Conservation (phyloP, 2,888 invertebrate genomes). For the Prosapia bicincta region DNA sequence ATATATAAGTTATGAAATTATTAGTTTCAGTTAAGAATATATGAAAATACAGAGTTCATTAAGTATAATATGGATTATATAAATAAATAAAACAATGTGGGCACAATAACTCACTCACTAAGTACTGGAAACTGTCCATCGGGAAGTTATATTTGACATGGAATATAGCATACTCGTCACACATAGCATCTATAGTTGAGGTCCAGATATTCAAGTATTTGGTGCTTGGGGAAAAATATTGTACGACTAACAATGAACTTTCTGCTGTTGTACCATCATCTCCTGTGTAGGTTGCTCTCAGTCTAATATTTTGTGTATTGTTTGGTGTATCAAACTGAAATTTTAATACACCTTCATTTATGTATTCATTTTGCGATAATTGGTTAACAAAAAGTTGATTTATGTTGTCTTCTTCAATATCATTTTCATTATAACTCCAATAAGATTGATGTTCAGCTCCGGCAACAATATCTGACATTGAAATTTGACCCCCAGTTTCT, state of each 20-base stretch:
- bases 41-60: too few species aligned
- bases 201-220: constrained; percentile 49
- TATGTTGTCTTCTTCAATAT: constrained; percentile 38
- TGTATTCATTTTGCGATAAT: constrained; percentile 32
- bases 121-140: constrained; percentile 50
- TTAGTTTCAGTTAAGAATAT: too few species aligned
- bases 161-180: constrained; percentile 53
- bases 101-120: constrained; percentile 45
- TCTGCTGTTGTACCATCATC: constrained; percentile 32
- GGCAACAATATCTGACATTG: constrained; percentile 18
- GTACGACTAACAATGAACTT: constrained; percentile 33
- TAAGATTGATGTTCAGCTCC: constrained; percentile 6
- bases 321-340: constrained; percentile 40
- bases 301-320: constrained; percentile 25
- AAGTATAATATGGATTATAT: too few species aligned
- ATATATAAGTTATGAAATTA: too few species aligned
- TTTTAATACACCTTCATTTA: constrained; percentile 40
- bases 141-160: constrained; percentile 51
- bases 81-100: neutral
- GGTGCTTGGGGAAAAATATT: constrained; percentile 45
- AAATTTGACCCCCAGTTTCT: constrained; percentile 35
- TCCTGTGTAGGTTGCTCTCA: constrained; percentile 37
- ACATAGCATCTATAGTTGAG: constrained; percentile 46
- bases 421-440: constrained; percentile 27
- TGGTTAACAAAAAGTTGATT: constrained; percentile 8